Base-by-base conservation (phyloP, 2,888 invertebrate genomes). In the Pristionchus maxplancki region DNA sequence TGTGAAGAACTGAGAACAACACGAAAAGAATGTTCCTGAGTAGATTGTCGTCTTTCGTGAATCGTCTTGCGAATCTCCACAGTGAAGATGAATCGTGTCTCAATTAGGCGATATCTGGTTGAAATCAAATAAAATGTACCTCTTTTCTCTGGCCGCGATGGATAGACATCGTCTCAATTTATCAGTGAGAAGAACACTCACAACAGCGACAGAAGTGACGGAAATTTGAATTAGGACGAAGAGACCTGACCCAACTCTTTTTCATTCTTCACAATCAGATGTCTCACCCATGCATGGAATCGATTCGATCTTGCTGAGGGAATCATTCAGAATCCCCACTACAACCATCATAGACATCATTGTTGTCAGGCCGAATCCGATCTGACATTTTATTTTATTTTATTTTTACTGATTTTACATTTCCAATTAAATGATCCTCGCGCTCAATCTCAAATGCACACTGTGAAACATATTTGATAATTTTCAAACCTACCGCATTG, bases 301-400 rank as follows among this genome's bases (percentile, higher is more conserved):
- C 1, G 34, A 24, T 9, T 78, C 44, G 24, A 78, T 78, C 44
- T 78, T 78, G 78, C 78, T 78, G 44, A 78, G n/a, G 37, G 40
- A 78, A 44, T 78, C 78, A 78, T 78, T 78, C n/a, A 44, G 78
- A 78, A 78, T 78, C 13, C 78, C 78, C 24, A 44, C 78, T 1
- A 44, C 78, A 28, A 78, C 71, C 71, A 71, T 71, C 78, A 78
- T 78, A 9, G 78, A 78, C 37, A 71, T 58, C 53, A 58, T 58
- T 17, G 64, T 64, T 64, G 64, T 64, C 13, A 64, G 34, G 13
- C 64, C 64, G 31, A 64, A 64, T 2, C 64, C 64, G 15, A 64
- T 64, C 64, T 64, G 28, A 31, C n/a, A n/a, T n/a, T n/a, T n/a
- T n/a, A n/a, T n/a, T n/a, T n/a, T n/a, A n/a, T n/a, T n/a, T n/a